Percentiles rank a stretch among this genome's conserved stretches.
phyloP scores from a whole-genome alignment of 2,888 invertebrate species.

The Mechanitis messenoides region DNA sequence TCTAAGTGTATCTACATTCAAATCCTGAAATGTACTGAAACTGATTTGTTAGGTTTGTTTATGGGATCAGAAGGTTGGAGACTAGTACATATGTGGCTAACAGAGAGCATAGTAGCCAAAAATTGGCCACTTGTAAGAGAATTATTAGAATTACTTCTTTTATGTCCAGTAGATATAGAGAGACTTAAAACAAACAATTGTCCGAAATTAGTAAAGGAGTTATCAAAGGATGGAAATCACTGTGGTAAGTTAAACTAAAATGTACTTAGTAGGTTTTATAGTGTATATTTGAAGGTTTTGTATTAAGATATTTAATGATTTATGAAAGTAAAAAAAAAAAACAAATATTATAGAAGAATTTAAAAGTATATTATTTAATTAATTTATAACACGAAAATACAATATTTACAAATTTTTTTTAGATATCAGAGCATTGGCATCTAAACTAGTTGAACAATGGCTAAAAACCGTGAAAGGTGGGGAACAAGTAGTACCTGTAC shows the following conservation, averaged over 20 bases:
- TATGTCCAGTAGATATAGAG: conserved; percentile 94
- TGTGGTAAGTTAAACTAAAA: conserved; percentile 78
- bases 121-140: conserved; percentile 93
- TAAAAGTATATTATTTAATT: no score
- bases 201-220: conserved; percentile 92
- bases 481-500: conserved; percentile 74
- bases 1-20: conserved; percentile 97
- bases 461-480: conserved; percentile 91
- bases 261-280: conserved; percentile 17
- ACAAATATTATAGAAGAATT: no score
- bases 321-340: no score
- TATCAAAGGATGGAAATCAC: conserved; percentile 88
- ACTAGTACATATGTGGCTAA: conserved; percentile 92
- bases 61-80: conserved; percentile 96
- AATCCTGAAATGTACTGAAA: conserved; percentile 91
- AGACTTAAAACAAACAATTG: conserved; percentile 93
- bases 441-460: conserved; percentile 92
- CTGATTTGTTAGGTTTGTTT: conserved; percentile 89
- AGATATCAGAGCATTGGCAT: conserved; percentile 87
- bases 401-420: conserved; percentile 39
- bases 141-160: conserved; percentile 87
- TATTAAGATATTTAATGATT: no score
- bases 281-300: conserved; percentile 16
- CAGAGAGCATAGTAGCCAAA: conserved; percentile 87
- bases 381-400: no score